Evolutionary conservation across 2,888 invertebrate genomes (phyloP).

Genomic region (Aphidoletes aphidimyza): DNA sequence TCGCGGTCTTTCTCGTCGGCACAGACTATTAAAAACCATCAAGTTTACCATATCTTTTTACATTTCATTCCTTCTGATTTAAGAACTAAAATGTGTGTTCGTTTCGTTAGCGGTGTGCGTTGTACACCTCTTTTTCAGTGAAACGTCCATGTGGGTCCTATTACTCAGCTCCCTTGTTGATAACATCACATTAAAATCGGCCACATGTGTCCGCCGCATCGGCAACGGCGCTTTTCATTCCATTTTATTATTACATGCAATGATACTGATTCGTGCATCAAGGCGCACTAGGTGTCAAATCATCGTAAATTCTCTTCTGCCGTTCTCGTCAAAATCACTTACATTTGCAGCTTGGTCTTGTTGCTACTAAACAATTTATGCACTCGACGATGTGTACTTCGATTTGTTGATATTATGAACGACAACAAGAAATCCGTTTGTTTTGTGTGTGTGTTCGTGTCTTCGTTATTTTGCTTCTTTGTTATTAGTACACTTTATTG

Average conservation of each 20-base stretch:
- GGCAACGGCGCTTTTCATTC: background rate
- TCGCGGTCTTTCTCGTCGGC: too few relatives aligned
- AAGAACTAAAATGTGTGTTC: background rate
- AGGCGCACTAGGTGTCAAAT: conserved; percentile 35
- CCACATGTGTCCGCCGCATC: conserved; percentile 24
- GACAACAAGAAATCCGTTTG: background rate
- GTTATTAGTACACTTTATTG: background rate
- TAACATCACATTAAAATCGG: background rate
- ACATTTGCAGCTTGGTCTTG: too few relatives aligned
- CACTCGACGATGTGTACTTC: background rate
- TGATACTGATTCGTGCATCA: background rate
- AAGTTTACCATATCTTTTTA: background rate
- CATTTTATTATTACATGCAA: too few relatives aligned
- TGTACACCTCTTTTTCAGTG: too few relatives aligned
- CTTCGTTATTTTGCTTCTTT: background rate
- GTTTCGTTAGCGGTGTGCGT: background rate
- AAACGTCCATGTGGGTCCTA: conserved; percentile 11
- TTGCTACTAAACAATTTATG: too few relatives aligned
- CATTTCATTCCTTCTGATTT: conserved; percentile 38
- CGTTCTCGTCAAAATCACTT: background rate
- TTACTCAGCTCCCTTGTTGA: conserved; percentile 42
- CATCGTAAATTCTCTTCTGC: background rate
- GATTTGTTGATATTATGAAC: background rate
- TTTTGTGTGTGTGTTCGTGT: background rate
- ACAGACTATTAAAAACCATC: background rate